phyloP scores from a whole-genome alignment of 2,797 vertebrate species.

The Periparus ater region DNA sequence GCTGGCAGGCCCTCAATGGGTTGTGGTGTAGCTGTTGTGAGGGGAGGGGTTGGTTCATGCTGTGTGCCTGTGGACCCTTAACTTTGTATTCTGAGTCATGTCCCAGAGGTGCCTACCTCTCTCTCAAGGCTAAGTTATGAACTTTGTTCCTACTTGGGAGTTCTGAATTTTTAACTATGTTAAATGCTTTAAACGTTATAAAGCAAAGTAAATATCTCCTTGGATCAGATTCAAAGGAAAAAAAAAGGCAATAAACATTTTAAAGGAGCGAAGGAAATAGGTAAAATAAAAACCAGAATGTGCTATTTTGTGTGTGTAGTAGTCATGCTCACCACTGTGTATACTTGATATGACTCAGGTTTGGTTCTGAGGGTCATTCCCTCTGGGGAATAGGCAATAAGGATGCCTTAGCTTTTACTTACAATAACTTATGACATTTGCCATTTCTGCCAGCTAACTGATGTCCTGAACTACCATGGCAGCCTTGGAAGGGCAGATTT shows the following conservation, averaged over 20 bases:
- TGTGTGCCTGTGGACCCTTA: neutral
- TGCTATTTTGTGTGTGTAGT: neutral
- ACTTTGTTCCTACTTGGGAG: slow-evolving; percentile 10
- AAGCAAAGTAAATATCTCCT: neutral
- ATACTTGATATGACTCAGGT: neutral
- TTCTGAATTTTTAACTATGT: neutral
- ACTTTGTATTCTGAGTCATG: neutral
- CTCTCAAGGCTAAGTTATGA: neutral
- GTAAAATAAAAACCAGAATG: slow-evolving; percentile 24
- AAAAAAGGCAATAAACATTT: neutral
- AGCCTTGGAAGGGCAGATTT: neutral
- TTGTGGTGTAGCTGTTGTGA: neutral
- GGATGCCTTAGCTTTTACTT: too few relatives aligned
- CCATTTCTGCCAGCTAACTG: neutral
- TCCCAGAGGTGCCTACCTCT: neutral
- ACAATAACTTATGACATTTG: neutral
- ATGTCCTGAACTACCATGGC: neutral
- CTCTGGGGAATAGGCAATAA: neutral
- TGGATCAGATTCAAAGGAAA: neutral
- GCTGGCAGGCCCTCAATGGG: neutral
- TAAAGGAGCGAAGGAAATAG: slow-evolving; percentile 13
- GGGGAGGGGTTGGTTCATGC: neutral
- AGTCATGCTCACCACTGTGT: neutral
- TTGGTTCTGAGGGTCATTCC: neutral
- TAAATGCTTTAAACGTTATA: slow-evolving; percentile 25